Percentiles rank a stretch among this genome's conserved stretches.
These are phyloP conservation scores for Poecilia velifera DNA, from an alignment of 2,797 vertebrate genomes.

Conservation along the genomic window DNA sequence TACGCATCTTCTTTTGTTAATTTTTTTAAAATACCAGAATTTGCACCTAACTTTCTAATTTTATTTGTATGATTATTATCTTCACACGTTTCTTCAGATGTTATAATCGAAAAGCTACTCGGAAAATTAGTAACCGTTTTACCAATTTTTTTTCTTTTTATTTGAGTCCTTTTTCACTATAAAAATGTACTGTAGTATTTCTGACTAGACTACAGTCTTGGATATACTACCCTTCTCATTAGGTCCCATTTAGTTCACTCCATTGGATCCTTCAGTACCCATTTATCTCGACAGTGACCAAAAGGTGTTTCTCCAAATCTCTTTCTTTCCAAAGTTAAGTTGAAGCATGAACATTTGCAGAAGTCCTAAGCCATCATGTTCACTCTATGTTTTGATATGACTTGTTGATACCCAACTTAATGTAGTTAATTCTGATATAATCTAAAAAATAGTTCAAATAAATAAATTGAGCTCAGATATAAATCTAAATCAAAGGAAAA, in stretches of 20 bases:
- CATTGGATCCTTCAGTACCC: not conserved
- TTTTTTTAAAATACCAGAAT: not conserved
- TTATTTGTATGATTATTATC: not conserved
- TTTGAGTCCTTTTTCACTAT: not conserved
- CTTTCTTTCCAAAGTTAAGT: conserved; percentile 41
- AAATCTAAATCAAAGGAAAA: not conserved
- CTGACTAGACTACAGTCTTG: not conserved
- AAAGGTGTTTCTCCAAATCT: not conserved
- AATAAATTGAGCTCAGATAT: not conserved
- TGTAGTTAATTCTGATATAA: not conserved
- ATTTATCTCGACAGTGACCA: not conserved
- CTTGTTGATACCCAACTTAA: conserved; percentile 46
- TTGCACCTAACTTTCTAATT: not conserved
- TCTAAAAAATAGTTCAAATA: not conserved
- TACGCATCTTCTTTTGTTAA: not conserved
- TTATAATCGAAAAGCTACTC: not conserved
- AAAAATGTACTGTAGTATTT: not conserved
- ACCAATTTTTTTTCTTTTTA: not conserved
- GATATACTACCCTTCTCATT: not conserved
- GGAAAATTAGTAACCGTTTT: not conserved
- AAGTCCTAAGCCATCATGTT: not conserved
- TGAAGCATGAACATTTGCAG: not conserved
- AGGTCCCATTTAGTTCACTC: not conserved
- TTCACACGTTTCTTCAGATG: not conserved
- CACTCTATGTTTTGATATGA: conserved; percentile 51